Base-by-base conservation (phyloP, 2,888 invertebrate species). In the Melinopterus prodromus region DNA sequence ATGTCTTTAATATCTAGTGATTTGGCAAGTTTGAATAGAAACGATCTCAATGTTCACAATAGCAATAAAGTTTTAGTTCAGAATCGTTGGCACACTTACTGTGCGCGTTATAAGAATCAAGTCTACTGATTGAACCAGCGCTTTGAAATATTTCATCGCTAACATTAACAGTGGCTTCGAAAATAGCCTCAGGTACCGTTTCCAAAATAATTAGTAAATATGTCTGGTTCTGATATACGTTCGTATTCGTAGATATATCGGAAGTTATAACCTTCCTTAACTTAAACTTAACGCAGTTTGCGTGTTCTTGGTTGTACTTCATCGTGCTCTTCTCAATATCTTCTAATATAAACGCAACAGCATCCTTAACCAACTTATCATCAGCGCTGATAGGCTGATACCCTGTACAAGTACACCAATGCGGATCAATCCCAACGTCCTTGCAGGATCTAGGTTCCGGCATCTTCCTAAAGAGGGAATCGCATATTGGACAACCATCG, bases 331-430 rank as follows among this genome's bases (percentile, higher is more conserved):
- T 78, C 16, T 84, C 81, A 15, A 87, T 69, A 78, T 84, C 78
- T 16, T 88, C 85, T 15, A 93, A 84, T 16, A 91, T 91, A 72
- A 89, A 89, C 16, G 90, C 85, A 0, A 92, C 91, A 37, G 92
- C 92, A 84, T 90, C 90, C 16, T 88, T 85, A 6, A 92, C 92
- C 36, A 91, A 90, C 71, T 88, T 86, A 76, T 92, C 91, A 76
- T 90, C 87, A 6, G 85, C 84, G 80, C 90, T 88, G 80, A 90
- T 86, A 15, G 90, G 86, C 83, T 91, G 89, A 84, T 93, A 91
- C 36, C 92, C 91, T 81, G 92, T 92, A 85, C 95, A 95, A 78
- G 94, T 93, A 86, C 95, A 95, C 95, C 95, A 95, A 85, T 94
- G 94, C 70, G 92, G 91, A n/a, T 91, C 90, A 78, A 96, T 93